These are phyloP conservation scores for Crotalus tigris DNA, from an alignment of 2,113 vertebrate species.

Conservation along the genomic window DNA sequence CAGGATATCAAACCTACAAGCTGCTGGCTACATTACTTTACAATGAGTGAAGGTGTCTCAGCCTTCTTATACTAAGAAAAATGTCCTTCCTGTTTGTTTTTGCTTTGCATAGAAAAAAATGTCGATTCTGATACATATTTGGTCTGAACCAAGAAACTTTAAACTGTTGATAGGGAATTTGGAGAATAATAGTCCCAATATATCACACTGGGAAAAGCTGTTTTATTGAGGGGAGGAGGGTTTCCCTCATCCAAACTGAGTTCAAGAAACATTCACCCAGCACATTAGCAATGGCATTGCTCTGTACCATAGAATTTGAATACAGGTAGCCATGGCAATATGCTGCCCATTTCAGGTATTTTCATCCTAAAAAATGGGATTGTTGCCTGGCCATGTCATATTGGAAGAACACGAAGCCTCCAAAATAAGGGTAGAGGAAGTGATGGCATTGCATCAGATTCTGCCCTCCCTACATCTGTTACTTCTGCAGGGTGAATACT, in stretches of 20 bases:
- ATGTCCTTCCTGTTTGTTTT: not conserved
- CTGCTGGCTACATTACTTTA: conserved; percentile 2
- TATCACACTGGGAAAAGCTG: not conserved
- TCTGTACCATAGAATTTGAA: not conserved
- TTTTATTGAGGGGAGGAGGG: not conserved
- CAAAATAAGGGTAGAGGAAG: not conserved
- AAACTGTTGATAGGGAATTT: not conserved
- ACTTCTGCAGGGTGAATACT: not conserved
- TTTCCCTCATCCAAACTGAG: not conserved
- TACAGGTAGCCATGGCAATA: not conserved
- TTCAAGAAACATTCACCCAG: not conserved
- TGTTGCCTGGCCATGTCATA: not conserved
- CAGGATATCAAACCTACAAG: not conserved
- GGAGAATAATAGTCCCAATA: not conserved
- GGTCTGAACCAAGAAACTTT: not conserved
- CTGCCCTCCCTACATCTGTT: not conserved
- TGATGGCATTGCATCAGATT: not conserved
- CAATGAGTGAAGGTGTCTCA: not conserved
- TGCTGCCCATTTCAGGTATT: not conserved
- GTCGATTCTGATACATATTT: not conserved
- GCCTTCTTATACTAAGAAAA: not conserved
- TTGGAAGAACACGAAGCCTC: not conserved
- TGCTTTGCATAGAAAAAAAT: not conserved
- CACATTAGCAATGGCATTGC: not conserved
- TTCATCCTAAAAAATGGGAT: not conserved